A percentile compares a stretch with the other conserved stretches of the same genome.
Conservation (phyloP, 2,888 invertebrate genomes). For the Carabus problematicus region DNA sequence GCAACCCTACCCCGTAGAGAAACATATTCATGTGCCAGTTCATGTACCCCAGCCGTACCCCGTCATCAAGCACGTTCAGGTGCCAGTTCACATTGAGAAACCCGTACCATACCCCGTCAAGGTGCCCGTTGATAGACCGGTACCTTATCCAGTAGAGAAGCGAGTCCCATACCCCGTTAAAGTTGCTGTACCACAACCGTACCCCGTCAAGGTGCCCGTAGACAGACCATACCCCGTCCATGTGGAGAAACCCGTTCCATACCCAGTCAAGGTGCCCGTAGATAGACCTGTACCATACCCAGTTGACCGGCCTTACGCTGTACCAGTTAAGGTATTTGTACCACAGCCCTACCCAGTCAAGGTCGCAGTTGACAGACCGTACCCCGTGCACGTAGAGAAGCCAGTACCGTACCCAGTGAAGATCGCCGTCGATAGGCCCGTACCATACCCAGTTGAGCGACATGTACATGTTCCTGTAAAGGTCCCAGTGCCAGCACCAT, state of each 20-base stretch:
- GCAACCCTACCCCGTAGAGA: slow-evolving; percentile 82
- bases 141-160: slow-evolving; percentile 81
- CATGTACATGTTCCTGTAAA: slow-evolving; percentile 73
- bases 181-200: slow-evolving; percentile 78
- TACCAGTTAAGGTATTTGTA: slow-evolving; percentile 65
- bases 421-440: slow-evolving; percentile 69
- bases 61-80: slow-evolving; percentile 66
- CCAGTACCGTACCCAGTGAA: slow-evolving; percentile 70
- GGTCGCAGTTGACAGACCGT: slow-evolving; percentile 71
- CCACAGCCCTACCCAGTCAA: slow-evolving; percentile 60
- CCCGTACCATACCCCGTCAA: slow-evolving; percentile 71
- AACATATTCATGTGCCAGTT: slow-evolving; percentile 69
- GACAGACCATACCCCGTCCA: slow-evolving; percentile 75
- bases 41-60: slow-evolving; percentile 71
- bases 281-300: slow-evolving; percentile 65
- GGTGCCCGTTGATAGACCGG: slow-evolving; percentile 70
- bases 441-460: slow-evolving; percentile 62
- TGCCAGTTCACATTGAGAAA: slow-evolving; percentile 64
- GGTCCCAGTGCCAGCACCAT: slow-evolving; percentile 71
- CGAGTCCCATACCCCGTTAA: slow-evolving; percentile 77
- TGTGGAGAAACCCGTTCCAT: slow-evolving; percentile 71
- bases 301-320: slow-evolving; percentile 70
- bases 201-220: slow-evolving; percentile 76
- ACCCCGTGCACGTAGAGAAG: slow-evolving; percentile 70
- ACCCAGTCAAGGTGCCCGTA: slow-evolving; percentile 68